Evolutionary conservation across 2,888 invertebrate genomes (phyloP).

Genomic region (Quadriops clusia): DNA sequence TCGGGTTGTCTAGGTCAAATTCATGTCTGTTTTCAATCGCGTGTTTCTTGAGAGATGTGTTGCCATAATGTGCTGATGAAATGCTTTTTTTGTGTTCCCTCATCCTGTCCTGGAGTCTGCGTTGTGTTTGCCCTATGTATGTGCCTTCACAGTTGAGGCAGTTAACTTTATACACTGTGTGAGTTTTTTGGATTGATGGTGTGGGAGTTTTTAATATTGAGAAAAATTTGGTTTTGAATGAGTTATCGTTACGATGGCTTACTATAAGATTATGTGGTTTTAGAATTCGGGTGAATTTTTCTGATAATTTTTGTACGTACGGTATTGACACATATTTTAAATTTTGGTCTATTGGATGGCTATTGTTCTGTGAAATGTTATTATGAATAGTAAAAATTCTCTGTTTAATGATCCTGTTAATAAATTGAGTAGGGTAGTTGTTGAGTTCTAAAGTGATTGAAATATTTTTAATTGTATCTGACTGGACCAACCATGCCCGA

Average conservation of each 20-base stretch:
- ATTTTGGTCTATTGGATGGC: too few species aligned
- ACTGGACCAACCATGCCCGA: too few species aligned
- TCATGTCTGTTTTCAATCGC: too few species aligned
- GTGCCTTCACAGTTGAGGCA: background rate
- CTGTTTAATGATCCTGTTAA: too few species aligned
- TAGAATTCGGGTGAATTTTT: background rate
- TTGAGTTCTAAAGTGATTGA: too few species aligned
- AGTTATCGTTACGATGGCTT: background rate
- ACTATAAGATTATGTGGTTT: background rate
- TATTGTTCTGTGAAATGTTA: too few species aligned
- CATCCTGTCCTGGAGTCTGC: background rate
- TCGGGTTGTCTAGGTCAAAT: too few species aligned
- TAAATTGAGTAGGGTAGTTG: too few species aligned
- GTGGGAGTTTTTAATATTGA: background rate
- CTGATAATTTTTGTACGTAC: background rate
- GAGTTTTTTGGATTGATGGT: background rate
- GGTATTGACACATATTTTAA: background rate
- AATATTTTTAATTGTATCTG: too few species aligned
- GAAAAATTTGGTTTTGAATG: background rate
- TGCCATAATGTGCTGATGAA: too few species aligned
- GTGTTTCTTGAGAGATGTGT: too few species aligned
- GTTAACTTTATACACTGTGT: background rate
- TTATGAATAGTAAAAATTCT: too few species aligned
- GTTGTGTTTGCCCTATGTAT: conserved; percentile 1
- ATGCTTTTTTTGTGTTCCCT: background rate